These are phyloP conservation scores for Cyclargus thomasi DNA, from an alignment of 1,140 invertebrate genomes.

Conservation along the genomic window DNA sequence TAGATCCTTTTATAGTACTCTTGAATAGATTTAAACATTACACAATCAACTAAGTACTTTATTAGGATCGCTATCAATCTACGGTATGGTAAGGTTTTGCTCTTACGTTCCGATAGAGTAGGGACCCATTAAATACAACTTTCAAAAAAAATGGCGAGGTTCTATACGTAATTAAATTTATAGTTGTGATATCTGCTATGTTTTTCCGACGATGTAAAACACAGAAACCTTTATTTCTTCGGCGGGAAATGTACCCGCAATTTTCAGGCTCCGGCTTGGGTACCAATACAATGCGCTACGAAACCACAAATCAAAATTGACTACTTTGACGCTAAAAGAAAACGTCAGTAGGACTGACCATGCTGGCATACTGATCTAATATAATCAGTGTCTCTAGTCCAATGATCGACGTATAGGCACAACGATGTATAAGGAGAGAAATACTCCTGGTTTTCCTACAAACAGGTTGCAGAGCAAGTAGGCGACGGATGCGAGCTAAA, in stretches of 20 bases:
- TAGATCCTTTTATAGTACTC: background rate
- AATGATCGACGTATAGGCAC: background rate
- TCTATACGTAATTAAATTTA: too few species aligned
- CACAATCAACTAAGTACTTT: background rate
- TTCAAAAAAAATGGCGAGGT: too few species aligned
- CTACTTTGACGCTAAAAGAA: background rate
- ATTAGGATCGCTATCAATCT: too few species aligned
- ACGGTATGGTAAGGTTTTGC: too few species aligned
- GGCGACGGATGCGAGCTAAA: constrained; percentile 9
- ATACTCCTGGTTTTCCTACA: background rate
- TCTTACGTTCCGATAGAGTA: too few species aligned
- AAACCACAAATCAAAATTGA: background rate
- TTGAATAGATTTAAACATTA: background rate
- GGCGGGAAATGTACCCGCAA: too few species aligned
- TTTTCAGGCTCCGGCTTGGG: too few species aligned
- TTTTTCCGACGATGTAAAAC: too few species aligned
- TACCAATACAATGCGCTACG: too few species aligned
- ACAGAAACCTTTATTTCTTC: too few species aligned
- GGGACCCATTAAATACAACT: too few species aligned
- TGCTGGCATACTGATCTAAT: background rate
- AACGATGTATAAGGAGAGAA: constrained; percentile 9
- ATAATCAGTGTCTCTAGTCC: background rate
- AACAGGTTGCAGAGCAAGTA: constrained; percentile 11
- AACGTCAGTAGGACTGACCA: background rate
- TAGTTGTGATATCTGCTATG: too few species aligned